Evolutionary conservation across 2,888 invertebrate genomes (phyloP), one percentile per base, ranked within the genome.

Genomic region (Prenolepis imparis): DNA sequence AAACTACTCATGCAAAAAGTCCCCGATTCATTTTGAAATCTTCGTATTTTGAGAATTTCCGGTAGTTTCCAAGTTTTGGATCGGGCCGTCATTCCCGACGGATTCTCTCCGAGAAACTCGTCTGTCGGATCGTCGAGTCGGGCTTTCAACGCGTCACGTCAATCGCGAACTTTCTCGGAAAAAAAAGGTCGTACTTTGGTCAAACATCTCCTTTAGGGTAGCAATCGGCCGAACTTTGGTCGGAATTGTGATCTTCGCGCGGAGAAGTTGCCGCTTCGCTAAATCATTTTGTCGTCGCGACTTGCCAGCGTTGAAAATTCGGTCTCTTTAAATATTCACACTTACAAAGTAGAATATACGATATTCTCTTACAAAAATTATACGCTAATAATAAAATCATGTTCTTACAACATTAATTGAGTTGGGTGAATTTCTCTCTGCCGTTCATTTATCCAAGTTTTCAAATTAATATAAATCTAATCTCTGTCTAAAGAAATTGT

Each of bases 111-210:
- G 77, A 72, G 64, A 84, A 86, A 80, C 52, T 68, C 41, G 67
- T 59, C 68, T 32, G 48, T 21, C 36, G 83, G 64, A 63, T 88
- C 78, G 78, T 77, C 80, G 59, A 84, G 83, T 52, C 28, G 44
- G 21, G 84, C 84, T 87, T 84, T 84, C 88, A 84, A 66, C 84
- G 74, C 84, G 74, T 78, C 83, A 74, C 87, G 84, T 85, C 84
- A 87, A 87, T 88, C 85, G 89, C 61, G 55, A 87, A 87, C 84
- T 87, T 88, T 83, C 83, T 39, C 48, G 66, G 77, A 88, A 86
- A 88, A 86, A 86, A 88, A 86, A n/a, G 48, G 72, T 84, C 86
- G 63, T 68, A 80, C 68, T 70, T 81, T 57, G 77, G 68, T 80
- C 89, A 81, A 85, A 87, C 87, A 83, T 39, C 61, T 59, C 87